Conservation (phyloP, 2,888 invertebrate species). For the Invenusta paracnida region DNA sequence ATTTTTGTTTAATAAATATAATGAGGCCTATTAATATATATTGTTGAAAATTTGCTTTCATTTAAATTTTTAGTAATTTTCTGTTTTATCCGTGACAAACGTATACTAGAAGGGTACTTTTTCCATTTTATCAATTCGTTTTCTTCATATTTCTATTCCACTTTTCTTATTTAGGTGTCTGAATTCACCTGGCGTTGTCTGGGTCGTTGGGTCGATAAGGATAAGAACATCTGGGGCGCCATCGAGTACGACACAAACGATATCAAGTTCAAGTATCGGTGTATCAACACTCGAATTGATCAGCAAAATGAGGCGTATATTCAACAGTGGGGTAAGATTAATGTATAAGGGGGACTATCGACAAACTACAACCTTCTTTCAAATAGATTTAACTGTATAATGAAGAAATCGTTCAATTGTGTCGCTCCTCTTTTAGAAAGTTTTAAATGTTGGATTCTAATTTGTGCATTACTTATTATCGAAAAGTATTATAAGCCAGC, state of each 20-base stretch:
- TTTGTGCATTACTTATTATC: no score
- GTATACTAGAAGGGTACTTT: no score
- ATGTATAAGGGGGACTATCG: neutral
- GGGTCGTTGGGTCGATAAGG: conserved; percentile 42
- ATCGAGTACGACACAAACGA: conserved; percentile 41
- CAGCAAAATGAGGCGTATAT: conserved; percentile 39
- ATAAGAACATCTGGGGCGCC: conserved; percentile 42
- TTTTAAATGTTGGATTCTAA: no score
- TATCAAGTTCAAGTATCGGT: conserved; percentile 44
- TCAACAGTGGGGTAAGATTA: conserved; percentile 43
- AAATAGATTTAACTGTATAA: neutral
- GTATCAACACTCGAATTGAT: conserved; percentile 44
- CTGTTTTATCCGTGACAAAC: no score
- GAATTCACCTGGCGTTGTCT: conserved; percentile 41
- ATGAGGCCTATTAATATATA: no score
- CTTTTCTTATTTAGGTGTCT: neutral
- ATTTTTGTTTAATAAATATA: no score
- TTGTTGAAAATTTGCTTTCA: no score
- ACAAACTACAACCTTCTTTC: neutral
- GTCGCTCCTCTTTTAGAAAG: neutral
- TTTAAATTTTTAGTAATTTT: no score
- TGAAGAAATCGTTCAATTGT: neutral
- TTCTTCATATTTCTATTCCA: no score
- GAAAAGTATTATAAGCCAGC: no score
- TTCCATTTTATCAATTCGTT: no score